phyloP scores from a whole-genome alignment of 2,797 vertebrate species.

The Pangasius sanitwongsei region DNA sequence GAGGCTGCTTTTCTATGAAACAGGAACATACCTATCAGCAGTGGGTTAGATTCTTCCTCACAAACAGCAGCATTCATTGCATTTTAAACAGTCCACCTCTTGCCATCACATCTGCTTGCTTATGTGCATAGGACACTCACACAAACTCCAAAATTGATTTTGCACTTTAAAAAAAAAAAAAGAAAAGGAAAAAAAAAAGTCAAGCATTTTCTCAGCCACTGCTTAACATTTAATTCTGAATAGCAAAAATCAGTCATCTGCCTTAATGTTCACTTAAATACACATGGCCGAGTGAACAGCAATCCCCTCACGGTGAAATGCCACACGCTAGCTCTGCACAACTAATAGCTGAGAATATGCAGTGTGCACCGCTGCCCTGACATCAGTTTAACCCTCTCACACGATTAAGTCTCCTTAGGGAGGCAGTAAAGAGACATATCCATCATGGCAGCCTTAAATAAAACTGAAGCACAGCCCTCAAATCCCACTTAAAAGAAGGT shows the following conservation, averaged over 20 bases:
- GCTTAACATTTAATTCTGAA: constrained; percentile 66
- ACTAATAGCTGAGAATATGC: constrained; percentile 20
- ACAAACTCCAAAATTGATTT: not conserved
- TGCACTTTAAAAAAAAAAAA: not conserved
- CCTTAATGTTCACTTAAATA: constrained; percentile 62
- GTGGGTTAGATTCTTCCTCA: not conserved
- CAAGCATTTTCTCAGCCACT: not conserved
- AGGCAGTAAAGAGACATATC: constrained; percentile 35
- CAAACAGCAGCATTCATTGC: not conserved
- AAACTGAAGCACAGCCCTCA: constrained; percentile 35
- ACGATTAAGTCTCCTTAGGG: constrained; percentile 26
- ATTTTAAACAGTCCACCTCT: constrained; percentile 24
- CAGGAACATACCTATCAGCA: not conserved
- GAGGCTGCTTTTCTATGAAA: not conserved
- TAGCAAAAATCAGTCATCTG: constrained; percentile 61
- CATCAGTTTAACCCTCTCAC: constrained; percentile 32
- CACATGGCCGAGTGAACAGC: constrained; percentile 47
- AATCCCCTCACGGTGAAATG: constrained; percentile 19
- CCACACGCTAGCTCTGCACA: not conserved
- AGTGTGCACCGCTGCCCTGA: constrained; percentile 21
- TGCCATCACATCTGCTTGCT: not conserved
- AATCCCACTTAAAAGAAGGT: not conserved
- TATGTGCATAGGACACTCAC: not conserved
- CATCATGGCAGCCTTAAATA: constrained; percentile 39
- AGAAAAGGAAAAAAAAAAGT: not conserved